Conservation (phyloP, 2,113 vertebrate genomes). For the Lates calcarifer region DNA sequence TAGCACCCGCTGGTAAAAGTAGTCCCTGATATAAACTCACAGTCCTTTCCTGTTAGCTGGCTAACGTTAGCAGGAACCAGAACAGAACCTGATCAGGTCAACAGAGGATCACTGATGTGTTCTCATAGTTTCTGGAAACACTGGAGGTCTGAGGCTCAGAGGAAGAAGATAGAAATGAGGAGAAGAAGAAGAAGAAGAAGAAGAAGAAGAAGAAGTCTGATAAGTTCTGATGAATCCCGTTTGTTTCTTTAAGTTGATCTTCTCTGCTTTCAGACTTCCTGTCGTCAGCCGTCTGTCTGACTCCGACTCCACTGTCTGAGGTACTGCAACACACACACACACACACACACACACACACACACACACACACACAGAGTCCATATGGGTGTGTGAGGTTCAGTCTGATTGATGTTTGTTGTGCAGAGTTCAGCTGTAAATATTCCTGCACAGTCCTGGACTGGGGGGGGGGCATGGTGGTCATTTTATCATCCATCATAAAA, state of each 20-base stretch:
- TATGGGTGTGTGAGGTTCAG: not conserved
- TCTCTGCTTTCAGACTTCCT: constrained; percentile 35
- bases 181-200: not conserved
- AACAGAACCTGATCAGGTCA: no score
- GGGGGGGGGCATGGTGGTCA: not conserved
- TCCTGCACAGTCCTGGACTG: not conserved
- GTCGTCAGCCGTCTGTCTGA: not conserved
- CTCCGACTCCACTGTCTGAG: not conserved
- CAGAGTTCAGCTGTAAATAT: constrained; percentile 6
- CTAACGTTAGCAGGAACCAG: no score
- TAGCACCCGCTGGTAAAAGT: no score
- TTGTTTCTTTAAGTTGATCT: not conserved
- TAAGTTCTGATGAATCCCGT: no score
- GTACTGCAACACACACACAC: constrained; percentile 35
- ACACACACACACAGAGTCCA: not conserved
- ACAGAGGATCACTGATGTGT: no score
- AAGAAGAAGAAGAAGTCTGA: no score
- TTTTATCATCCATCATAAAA: no score
- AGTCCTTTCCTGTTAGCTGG: no score
- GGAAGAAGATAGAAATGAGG: not conserved
- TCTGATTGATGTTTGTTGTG: not conserved
- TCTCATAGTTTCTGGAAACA: no score
- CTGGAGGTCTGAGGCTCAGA: no score
- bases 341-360: constrained; percentile 16
- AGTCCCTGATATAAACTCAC: no score